These are phyloP conservation scores for Antedon mediterranea DNA, from an alignment of 53 echinoderm and acorn worm species.

Conservation along the genomic window DNA sequence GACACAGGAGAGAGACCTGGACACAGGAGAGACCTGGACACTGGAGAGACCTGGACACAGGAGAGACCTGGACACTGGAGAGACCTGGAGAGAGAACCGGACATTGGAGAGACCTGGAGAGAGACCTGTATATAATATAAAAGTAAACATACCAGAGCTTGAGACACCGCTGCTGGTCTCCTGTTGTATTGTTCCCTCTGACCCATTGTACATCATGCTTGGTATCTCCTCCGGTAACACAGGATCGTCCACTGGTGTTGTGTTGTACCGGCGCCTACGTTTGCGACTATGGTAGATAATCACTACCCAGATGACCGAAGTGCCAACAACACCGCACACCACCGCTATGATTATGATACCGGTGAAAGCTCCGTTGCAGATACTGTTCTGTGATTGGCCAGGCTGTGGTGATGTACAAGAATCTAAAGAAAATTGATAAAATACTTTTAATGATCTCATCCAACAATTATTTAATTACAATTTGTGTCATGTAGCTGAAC, in stretches of 20 bases:
- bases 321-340: conserved; percentile 77
- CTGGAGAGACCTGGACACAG: background rate
- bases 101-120: background rate
- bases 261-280: conserved; percentile 34
- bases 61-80: background rate
- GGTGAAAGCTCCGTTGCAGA: conserved; percentile 53
- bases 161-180: conserved; percentile 89
- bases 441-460: no score
- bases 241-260: conserved; percentile 29
- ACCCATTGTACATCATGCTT: conserved; percentile 84
- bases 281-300: conserved; percentile 87
- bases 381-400: conserved; percentile 2
- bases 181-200: conserved; percentile 87
- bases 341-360: conserved; percentile 82
- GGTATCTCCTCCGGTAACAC: conserved; percentile 79
- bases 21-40: background rate
- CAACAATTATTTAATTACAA: no score
- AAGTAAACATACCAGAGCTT: conserved; percentile 38
- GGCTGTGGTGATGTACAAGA: background rate
- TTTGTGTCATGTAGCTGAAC: no score
- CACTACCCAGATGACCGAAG: conserved; percentile 82
- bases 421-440: background rate
- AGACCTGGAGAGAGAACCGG: background rate
- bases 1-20: background rate
- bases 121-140: background rate